Conservation (phyloP, 2,797 vertebrate genomes). For the Dendrocincla fuliginosa region DNA sequence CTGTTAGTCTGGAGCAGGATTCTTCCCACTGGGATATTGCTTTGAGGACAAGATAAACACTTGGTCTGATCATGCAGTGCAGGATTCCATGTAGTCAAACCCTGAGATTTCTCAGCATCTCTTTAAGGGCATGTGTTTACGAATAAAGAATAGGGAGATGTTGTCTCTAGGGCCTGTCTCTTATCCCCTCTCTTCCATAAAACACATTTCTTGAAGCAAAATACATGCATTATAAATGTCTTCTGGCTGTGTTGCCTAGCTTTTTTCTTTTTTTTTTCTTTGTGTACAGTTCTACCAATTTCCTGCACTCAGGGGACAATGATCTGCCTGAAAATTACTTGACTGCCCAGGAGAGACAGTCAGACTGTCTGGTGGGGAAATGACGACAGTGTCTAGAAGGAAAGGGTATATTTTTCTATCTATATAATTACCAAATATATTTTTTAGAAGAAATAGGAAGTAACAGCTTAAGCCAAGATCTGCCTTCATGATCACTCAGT, state of each 20-base stretch:
- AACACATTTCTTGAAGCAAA: background rate
- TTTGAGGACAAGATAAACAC: background rate
- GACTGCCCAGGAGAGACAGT: background rate
- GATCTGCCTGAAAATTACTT: conserved; percentile 8
- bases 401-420: background rate
- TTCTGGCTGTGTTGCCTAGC: background rate
- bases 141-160: background rate
- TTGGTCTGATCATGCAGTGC: background rate
- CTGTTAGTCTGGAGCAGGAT: background rate
- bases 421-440: background rate
- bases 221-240: background rate
- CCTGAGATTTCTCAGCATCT: background rate
- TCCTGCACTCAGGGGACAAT: background rate
- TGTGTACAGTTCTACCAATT: background rate
- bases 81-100: background rate
- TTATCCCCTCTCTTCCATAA: background rate
- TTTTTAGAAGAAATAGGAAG: background rate
- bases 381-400: background rate
- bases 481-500: background rate
- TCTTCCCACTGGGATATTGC: background rate
- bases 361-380: background rate
- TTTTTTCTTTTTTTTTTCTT: background rate
- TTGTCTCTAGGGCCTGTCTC: background rate
- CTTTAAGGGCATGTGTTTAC: background rate
- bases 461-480: background rate